Base-by-base conservation (phyloP, 2,797 vertebrate genomes). In the Melanotaenia nigrans region DNA sequence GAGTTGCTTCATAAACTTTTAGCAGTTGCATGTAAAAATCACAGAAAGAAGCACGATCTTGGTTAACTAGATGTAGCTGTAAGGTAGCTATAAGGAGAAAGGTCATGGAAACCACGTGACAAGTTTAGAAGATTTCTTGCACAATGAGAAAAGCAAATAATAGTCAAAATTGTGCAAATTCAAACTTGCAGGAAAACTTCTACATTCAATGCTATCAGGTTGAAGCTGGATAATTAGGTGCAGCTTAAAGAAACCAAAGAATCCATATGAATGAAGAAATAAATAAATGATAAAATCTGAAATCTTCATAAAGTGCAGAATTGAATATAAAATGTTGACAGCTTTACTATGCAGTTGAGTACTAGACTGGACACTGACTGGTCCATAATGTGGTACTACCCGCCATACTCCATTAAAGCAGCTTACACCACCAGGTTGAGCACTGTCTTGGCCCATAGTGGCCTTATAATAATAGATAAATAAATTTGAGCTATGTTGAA, bases 371-470 rank as follows among this genome's bases (percentile, higher is more conserved):
- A 64, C 36, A 61, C 25, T 4, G 42, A 38, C 33, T 36, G 8
- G 38, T 62, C 25, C 80, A 71, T 66, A 57, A 71, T 76, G 77
- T 68, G 59, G 75, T 45, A 3, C 62, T n/a, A 68, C 75, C 60
- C 24, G 62, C 75, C 30, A 67, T 22, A 54, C 24, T 80, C 47
- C 11, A 51, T 42, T 24, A 36, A 58, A 77, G 73, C 35, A 77
- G 62, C 36, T 71, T 59, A 71, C 73, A 75, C 71, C 45, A n/a
- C 65, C 53, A 62, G 65, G 63, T 42, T 16, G 40, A 42, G 40
- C 14, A 40, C 35, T 14, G 40, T 18, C 40, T 71, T 58, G 59
- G 65, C 68, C 68, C 65, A 56, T 30, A 71, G 69, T 69, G 70
- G 77, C 63, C 64, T 70, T 20, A 68, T 79, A 28, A 54, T 54